Conservation (phyloP, 2,888 invertebrate species). For the Ariolimax columbianus region DNA sequence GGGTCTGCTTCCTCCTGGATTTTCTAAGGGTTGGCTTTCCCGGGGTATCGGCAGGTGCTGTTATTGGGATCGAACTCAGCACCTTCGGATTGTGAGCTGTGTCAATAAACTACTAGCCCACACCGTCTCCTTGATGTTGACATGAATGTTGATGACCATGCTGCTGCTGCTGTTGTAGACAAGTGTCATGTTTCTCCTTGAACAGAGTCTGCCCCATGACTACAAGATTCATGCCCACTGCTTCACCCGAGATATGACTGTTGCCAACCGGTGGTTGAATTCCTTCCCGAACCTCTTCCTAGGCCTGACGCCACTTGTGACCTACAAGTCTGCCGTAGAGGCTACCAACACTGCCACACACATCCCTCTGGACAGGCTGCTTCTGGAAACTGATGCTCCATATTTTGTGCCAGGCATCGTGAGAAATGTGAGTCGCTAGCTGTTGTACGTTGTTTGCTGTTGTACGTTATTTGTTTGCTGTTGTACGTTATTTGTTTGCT, state of each 20-base stretch:
- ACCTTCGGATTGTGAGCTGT: no score
- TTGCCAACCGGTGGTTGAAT: slow-evolving; percentile 77
- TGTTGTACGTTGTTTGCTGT: neutral
- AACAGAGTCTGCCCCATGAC: slow-evolving; percentile 72
- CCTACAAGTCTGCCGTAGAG: slow-evolving; percentile 67
- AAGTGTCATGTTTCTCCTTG: neutral
- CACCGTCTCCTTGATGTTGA: no score
- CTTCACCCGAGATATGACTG: slow-evolving; percentile 77
- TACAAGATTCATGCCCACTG: slow-evolving; percentile 80
- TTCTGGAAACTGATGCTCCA: slow-evolving; percentile 81
- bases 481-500: neutral
- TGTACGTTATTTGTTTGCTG: neutral
- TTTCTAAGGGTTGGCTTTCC: no score
- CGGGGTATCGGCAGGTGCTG: no score
- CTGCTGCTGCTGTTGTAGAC: neutral
- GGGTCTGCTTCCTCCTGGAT: no score
- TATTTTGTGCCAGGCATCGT: slow-evolving; percentile 79
- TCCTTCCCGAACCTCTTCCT: slow-evolving; percentile 78
- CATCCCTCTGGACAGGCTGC: slow-evolving; percentile 78
- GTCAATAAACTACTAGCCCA: no score
- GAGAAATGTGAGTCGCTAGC: slow-evolving; percentile 50
- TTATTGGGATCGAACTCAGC: no score
- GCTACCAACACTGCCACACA: slow-evolving; percentile 75
- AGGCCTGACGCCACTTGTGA: slow-evolving; percentile 79
- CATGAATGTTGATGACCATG: no score